These are phyloP conservation scores for Quiscalus mexicanus DNA, from an alignment of 2,113 vertebrate genomes.

Conservation along the genomic window DNA sequence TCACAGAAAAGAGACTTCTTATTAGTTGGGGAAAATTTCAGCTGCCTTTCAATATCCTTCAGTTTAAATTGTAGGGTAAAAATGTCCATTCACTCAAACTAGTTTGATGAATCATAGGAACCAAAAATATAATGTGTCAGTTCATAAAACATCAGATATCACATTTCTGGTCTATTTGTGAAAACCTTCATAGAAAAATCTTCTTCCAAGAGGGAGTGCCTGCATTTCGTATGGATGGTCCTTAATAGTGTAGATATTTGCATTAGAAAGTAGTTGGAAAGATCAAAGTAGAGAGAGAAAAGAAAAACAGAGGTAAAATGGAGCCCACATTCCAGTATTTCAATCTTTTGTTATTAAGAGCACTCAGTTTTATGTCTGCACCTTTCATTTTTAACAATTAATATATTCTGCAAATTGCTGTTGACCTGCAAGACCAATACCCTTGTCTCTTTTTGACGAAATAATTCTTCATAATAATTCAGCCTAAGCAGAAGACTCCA, in stretches of 20 bases:
- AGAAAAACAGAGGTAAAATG: neutral
- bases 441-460: neutral
- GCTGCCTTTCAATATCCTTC: conserved; percentile 21
- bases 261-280: neutral
- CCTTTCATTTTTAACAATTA: conserved; percentile 39
- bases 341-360: neutral
- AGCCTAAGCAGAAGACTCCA: neutral
- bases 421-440: neutral
- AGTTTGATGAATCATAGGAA: conserved; percentile 31
- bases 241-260: neutral
- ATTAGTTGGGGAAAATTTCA: neutral
- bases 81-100: conserved; percentile 8
- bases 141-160: neutral
- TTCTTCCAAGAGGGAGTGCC: neutral
- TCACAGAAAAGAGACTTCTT: neutral
- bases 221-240: neutral
- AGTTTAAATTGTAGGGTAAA: conserved; percentile 45
- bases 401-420: conserved; percentile 11
- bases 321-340: neutral
- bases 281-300: neutral
- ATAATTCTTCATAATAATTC: neutral
- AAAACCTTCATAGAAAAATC: neutral
- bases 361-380: neutral
- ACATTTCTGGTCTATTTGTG: neutral
- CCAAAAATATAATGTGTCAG: conserved; percentile 5